Conservation (phyloP, 2,113 vertebrate genomes). For the Ginglymostoma cirratum region DNA sequence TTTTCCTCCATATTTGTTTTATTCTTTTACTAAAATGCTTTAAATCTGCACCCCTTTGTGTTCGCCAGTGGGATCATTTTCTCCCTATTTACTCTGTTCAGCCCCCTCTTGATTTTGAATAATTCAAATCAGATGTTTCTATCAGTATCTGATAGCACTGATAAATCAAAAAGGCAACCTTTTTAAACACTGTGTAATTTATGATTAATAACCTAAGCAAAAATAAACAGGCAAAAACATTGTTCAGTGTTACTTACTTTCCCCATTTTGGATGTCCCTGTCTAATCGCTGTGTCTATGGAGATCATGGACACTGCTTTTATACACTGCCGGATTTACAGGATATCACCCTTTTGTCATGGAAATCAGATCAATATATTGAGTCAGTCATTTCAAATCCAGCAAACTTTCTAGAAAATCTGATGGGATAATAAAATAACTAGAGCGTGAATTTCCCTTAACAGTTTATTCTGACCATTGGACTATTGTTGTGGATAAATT, state of each 20-base stretch:
- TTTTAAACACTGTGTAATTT: background rate
- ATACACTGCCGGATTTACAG: constrained; percentile 66
- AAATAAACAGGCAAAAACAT: background rate
- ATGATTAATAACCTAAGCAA: background rate
- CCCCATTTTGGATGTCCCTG: constrained; percentile 49
- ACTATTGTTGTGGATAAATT: constrained; percentile 40
- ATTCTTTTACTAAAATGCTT: too few species aligned
- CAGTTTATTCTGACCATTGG: constrained; percentile 52
- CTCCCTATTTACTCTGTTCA: too few species aligned
- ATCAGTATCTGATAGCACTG: background rate
- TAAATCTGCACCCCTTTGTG: too few species aligned
- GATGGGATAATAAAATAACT: constrained; percentile 85
- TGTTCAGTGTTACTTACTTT: constrained; percentile 52
- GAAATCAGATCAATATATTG: constrained; percentile 92
- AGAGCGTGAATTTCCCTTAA: constrained; percentile 51
- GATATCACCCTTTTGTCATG: constrained; percentile 87
- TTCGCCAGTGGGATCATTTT: too few species aligned
- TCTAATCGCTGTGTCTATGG: constrained; percentile 41
- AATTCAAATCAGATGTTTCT: too few species aligned
- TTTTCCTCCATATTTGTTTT: too few species aligned
- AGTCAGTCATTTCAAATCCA: constrained; percentile 88
- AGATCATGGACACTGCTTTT: constrained; percentile 58
- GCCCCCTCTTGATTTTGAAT: too few species aligned
- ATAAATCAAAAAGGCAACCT: background rate
- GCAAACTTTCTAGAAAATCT: constrained; percentile 81